Conservation (phyloP, 2,797 vertebrate genomes). For the Cryptoblepharus egeriae region DNA sequence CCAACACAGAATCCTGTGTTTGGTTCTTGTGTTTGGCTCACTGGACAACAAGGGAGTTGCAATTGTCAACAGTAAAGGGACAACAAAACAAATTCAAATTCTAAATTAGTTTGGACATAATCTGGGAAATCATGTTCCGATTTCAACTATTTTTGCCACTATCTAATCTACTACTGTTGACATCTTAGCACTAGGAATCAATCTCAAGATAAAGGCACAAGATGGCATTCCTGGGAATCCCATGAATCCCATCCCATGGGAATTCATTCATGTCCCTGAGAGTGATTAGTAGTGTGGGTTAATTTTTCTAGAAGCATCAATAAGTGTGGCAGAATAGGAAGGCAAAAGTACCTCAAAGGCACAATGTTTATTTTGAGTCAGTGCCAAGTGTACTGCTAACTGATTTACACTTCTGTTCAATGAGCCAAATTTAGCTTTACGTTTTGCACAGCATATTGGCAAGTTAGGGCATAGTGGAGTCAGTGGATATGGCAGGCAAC, state of each 20-base stretch:
- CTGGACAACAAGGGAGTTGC: background rate
- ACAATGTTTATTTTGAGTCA: slow-evolving; percentile 35
- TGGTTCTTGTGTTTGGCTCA: background rate
- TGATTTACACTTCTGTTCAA: slow-evolving; percentile 27
- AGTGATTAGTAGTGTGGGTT: background rate
- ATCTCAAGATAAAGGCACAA: background rate
- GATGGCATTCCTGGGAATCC: background rate
- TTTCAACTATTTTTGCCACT: background rate
- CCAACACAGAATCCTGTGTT: background rate
- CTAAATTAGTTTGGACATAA: background rate
- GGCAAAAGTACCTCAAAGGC: slow-evolving; percentile 20
- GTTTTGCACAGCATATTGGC: slow-evolving; percentile 32
- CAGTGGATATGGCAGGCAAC: slow-evolving; percentile 27
- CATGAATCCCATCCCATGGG: too few species aligned
- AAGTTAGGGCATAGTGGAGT: slow-evolving; percentile 43
- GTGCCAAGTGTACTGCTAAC: slow-evolving; percentile 9
- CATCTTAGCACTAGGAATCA: background rate
- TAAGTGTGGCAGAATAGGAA: slow-evolving; percentile 31
- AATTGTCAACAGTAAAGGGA: background rate
- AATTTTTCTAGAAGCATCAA: background rate
- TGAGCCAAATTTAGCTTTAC: slow-evolving; percentile 53
- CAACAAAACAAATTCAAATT: background rate
- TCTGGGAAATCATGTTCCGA: background rate
- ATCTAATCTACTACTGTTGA: background rate
- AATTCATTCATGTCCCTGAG: background rate